Base-by-base conservation (phyloP, 2,797 vertebrate genomes). In the Chelon labrosus region DNA sequence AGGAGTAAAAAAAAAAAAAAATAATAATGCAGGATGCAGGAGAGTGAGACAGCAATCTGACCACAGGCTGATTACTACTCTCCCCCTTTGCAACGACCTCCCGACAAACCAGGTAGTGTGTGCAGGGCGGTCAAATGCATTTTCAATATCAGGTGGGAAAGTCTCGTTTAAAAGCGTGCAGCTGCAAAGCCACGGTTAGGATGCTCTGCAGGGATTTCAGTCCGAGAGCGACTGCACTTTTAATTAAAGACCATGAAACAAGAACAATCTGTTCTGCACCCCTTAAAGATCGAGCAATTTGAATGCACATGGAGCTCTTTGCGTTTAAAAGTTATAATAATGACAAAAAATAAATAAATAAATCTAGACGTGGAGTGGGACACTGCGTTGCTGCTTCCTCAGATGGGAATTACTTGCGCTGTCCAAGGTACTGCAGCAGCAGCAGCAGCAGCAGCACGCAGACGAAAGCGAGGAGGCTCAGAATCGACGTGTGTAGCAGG, bases 341-440 rank as follows among this genome's bases (percentile, higher is more conserved):
- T 12, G 5, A 5, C n/a, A 16, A 7, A 16, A n/a, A 27, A 27
- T 27, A 27, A 27, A 27, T 27, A 27, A 27, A 27, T 27, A 27
- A 31, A 13, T 5, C 1, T 46, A 35, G 47, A 50, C 9, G 39
- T 5, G 49, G 27, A 16, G 1, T 25, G 49, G 42, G 57, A 41
- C 57, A 12, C 22, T 0, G 49, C 51, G 54, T 13, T 20, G 70
- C 65, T 67, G 39, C 54, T 44, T 50, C 19, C 53, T 44, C 42
- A 17, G 42, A 44, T 44, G 52, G 50, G 50, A 11, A 10, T 14
- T 0, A 20, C 38, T 41, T 77, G 88, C 88, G 91, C 94, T 94
- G 92, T 95, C 94, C 94, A 85, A 88, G 94, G 94, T 94, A 41
- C 93, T 92, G 88, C 85, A 85, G 25, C 25, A 27, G 25, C 25